Evolutionary conservation across 1,140 invertebrate genomes (phyloP).

Genomic region (Lineus longissimus): DNA sequence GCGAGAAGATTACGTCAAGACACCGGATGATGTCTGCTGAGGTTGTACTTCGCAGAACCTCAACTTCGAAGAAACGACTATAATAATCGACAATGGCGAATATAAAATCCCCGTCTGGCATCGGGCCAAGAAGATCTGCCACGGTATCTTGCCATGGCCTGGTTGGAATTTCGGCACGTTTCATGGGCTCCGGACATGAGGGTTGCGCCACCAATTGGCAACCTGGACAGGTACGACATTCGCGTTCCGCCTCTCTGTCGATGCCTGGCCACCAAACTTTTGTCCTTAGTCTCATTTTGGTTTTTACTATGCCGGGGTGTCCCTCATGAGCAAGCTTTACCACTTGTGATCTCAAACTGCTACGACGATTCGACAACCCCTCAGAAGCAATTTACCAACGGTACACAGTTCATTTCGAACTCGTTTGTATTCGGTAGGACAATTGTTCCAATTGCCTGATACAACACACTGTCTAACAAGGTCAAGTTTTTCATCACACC

Average conservation of each 20-base stretch:
- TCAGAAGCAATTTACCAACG: constrained; percentile 21
- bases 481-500: constrained; percentile 11
- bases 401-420: constrained; percentile 18
- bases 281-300: constrained; percentile 30
- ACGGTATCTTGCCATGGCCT: constrained; percentile 23
- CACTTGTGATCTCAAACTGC: background rate
- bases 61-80: constrained; percentile 18
- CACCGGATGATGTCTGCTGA: constrained; percentile 13
- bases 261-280: constrained; percentile 49
- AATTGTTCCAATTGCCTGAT: background rate
- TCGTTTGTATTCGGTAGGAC: constrained; percentile 12
- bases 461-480: constrained; percentile 9
- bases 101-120: constrained; percentile 18
- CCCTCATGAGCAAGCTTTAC: constrained; percentile 31
- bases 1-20: constrained; percentile 5
- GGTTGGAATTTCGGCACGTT: constrained; percentile 10
- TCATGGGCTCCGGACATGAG: constrained; percentile 11
- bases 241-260: constrained; percentile 19
- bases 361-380: constrained; percentile 17
- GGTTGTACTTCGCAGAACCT: constrained; percentile 11
- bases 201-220: constrained; percentile 20
- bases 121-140: constrained; percentile 17
- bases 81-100: constrained; percentile 26
- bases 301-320: constrained; percentile 34
- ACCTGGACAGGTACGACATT: constrained; percentile 15